These are phyloP conservation scores for Parnassius orleans DNA, from an alignment of 2,888 invertebrate species.

Conservation along the genomic window DNA sequence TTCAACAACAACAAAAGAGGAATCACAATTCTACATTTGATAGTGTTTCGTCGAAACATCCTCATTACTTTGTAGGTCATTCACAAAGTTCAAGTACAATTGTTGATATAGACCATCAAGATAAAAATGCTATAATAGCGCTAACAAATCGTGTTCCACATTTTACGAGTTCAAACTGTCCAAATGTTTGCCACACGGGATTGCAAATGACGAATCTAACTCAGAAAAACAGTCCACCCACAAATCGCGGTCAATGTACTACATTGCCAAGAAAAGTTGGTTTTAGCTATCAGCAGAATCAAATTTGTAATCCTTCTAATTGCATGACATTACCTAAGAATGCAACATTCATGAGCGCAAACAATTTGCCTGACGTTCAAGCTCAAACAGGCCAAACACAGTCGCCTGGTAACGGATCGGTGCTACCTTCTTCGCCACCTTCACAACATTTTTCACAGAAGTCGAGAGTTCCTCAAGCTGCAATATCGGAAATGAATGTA, in stretches of 20 bases:
- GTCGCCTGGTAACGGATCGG: slow-evolving; percentile 66
- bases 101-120: slow-evolving; percentile 92
- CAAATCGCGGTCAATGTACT: slow-evolving; percentile 70
- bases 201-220: slow-evolving; percentile 79
- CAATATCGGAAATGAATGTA: slow-evolving; percentile 94
- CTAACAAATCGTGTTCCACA: slow-evolving; percentile 76
- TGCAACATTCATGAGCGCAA: slow-evolving; percentile 71
- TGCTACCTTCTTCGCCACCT: slow-evolving; percentile 66
- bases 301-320: slow-evolving; percentile 71
- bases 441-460: slow-evolving; percentile 74
- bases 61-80: slow-evolving; percentile 89
- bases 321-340: slow-evolving; percentile 84
- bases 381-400: slow-evolving; percentile 71
- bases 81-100: slow-evolving; percentile 91
- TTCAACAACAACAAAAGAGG: slow-evolving; percentile 87
- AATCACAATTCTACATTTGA: slow-evolving; percentile 77
- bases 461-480: slow-evolving; percentile 86
- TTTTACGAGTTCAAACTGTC: slow-evolving; percentile 72
- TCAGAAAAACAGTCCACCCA: slow-evolving; percentile 70
- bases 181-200: slow-evolving; percentile 81
- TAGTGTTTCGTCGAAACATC: slow-evolving; percentile 85
- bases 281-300: slow-evolving; percentile 70
- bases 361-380: slow-evolving; percentile 74
- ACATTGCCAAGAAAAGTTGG: slow-evolving; percentile 76
- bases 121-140: slow-evolving; percentile 76